Base-by-base conservation (phyloP, 2,113 vertebrate species). In the Cyanoderma ruficeps region DNA sequence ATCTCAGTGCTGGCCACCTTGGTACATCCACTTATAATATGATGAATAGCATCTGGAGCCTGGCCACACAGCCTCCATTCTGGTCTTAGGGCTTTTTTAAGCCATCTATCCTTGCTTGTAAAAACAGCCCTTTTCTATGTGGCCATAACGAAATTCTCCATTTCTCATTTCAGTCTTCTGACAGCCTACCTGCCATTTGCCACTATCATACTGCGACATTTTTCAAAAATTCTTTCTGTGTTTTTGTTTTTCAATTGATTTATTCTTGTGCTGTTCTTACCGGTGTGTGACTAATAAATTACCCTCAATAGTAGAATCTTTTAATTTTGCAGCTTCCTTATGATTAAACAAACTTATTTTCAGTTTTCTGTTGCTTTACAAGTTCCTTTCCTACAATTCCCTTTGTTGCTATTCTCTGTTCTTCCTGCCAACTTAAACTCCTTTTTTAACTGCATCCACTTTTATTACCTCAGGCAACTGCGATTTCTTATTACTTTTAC, bases 1-100 rank as follows among this genome's bases (percentile, higher is more conserved):
- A 35, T 57, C 59, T 92, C 63, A 55, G 41, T 31, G 46, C 59
- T 89, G 76, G 72, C 42, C 52, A 83, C 24, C 79, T 75, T 71
- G 72, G 83, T 93, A 52, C 17, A 89, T 87, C 68, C 56, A 90
- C 80, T 94, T 90, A 49, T 19, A 83, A 90, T 80, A 87, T 63
- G 90, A 97, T 81, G 68, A 93, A 95, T 75, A 87, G 15, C 25
- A 81, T 37, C 56, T 93, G 94, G 60, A 95, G 3, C 64, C 64
- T 91, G 64, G 68, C 86, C 91, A 96, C 69, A 71, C 44, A 93
- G 49, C 17, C 59, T 90, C 46, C 39, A 21, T 92, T 78, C 47
- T 71, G 47, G 19, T 81, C 22, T 56, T 68, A n/a, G 14, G 31
- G 60, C 7, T 59, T 83, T 88, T 94, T 71, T 7, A 89, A 89